Evolutionary conservation across 2,888 invertebrate species (phyloP), one percentile per base, ranked within the genome.

Genomic region (Horisme vitalbata): DNA sequence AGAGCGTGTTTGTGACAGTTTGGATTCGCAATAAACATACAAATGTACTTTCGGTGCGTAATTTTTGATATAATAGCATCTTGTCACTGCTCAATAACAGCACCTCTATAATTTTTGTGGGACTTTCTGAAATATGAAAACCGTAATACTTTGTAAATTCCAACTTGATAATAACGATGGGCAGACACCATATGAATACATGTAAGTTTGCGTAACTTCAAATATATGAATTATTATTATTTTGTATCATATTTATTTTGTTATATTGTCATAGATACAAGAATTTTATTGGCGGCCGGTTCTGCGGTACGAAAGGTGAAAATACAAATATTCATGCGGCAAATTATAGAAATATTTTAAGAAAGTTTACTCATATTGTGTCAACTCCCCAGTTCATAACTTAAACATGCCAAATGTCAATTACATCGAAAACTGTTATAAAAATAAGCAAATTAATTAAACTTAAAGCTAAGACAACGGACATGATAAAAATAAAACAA

Each of bases 111-210:
- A 50, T 63, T 67, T 72, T 68, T 71, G 73, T 71, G 57, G 68
- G 60, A 59, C 68, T 65, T 69, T 77, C 71, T 76, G 75, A 72
- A 74, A 80, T 54, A 68, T 60, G 30, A 64, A 66, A 65, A 55
- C 52, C 57, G 49, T 59, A 51, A 60, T 53, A 61, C 44, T 38
- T 41, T 46, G 41, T 34, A 30, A 44, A 35, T 23, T 31, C 44
- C 21, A 49, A 35, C 38, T 26, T 34, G 2, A 23, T 27, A 23
- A 10, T 9, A 21, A 26, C 11, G 15, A 14, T 12, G 30, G 9
- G 18, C 14, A 15, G 35, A 59, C 51, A 57, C 50, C 57, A 44
- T 49, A 32, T n/a, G 32, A 32, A 20, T 18, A 18, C 4, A 1
- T 5, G 18, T 32, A 5, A 11, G 13, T 7, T 11, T 5, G 4